Percentiles rank a stretch among this genome's conserved stretches.
phyloP scores from a whole-genome alignment of 2,113 vertebrate species.

The Chloebia gouldiae region DNA sequence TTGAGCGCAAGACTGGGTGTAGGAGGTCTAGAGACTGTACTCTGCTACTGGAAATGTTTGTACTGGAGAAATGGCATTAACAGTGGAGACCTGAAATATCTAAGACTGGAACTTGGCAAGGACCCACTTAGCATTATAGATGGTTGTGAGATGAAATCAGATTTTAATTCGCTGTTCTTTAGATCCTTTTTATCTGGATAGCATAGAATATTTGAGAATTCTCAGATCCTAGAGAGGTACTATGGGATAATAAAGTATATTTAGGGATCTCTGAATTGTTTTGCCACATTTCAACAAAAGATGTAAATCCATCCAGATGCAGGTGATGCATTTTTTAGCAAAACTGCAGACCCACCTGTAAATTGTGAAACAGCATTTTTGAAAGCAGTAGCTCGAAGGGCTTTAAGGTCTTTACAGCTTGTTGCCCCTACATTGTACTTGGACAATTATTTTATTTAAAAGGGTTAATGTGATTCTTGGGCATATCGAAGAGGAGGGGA shows the following conservation, averaged over 20 bases:
- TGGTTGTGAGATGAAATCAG: neutral
- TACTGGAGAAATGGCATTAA: neutral
- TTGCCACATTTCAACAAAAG: neutral
- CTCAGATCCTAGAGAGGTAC: neutral
- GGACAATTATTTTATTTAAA: neutral
- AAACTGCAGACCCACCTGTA: neutral
- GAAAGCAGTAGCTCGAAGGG: neutral
- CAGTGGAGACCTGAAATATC: neutral
- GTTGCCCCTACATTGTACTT: neutral
- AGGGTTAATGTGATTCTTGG: conserved; percentile 1
- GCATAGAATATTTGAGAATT: neutral
- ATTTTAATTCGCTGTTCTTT: neutral
- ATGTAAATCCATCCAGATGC: neutral
- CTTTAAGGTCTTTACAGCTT: neutral
- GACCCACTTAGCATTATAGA: neutral
- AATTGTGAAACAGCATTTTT: neutral
- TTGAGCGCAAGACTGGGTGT: neutral
- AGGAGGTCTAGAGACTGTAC: neutral
- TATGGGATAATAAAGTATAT: neutral
- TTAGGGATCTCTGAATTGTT: neutral
- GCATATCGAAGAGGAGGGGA: neutral
- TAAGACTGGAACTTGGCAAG: neutral
- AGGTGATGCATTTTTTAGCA: neutral
- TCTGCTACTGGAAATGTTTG: neutral
- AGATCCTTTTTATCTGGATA: neutral